Percentiles rank a stretch among this genome's conserved stretches.
Conservation (phyloP, 53 echinoderm and acorn worm genomes). For the Zoroaster sp. region DNA sequence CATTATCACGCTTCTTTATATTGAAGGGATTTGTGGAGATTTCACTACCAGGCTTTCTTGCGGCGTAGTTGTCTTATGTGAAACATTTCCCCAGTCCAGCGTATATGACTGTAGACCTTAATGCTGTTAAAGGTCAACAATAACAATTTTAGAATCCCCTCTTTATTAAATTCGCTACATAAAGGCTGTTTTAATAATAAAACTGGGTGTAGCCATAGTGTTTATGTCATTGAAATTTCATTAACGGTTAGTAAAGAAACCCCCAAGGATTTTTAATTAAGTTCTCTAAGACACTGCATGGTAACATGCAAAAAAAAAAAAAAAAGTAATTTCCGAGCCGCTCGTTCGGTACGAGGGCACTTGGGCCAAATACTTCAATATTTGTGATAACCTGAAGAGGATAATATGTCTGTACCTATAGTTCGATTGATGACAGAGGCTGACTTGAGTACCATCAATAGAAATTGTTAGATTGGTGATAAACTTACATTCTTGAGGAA, state of each 20-base stretch:
- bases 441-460: no score
- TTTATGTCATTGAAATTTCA: conserved; percentile 2
- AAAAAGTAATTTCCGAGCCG: no score
- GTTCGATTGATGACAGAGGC: no score
- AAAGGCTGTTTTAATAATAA: background rate
- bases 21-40: background rate
- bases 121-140: background rate
- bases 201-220: background rate
- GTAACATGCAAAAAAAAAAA: no score
- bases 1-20: conserved; percentile 3
- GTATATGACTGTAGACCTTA: no score
- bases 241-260: background rate
- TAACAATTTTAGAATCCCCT: background rate
- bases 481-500: no score
- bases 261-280: conserved; percentile 3
- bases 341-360: background rate
- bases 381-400: background rate
- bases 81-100: no score
- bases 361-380: no score
- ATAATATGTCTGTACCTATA: no score
- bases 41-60: no score
- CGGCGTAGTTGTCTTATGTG: no score
- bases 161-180: background rate
- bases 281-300: background rate
- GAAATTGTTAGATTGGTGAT: no score